Conservation (phyloP, 2,113 vertebrate species). For the Hemiscyllium ocellatum region DNA sequence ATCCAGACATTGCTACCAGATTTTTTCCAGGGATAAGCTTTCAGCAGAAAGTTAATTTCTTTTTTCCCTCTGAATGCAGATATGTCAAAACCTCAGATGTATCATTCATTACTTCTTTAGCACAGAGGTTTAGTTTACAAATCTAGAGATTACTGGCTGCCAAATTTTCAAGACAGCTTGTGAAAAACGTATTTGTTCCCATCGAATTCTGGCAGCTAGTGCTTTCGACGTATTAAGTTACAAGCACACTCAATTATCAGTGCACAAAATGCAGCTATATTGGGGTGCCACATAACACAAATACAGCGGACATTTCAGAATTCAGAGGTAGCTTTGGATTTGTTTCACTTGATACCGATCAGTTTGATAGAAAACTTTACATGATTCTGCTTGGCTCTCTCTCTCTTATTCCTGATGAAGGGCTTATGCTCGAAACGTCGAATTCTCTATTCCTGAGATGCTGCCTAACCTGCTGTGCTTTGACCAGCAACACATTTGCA, state of each 20-base stretch:
- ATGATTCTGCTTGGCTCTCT: too few species aligned
- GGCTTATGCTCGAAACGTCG: too few species aligned
- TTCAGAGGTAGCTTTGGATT: not conserved
- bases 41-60: not conserved
- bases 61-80: not conserved
- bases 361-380: not conserved
- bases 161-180: conserved; percentile 6
- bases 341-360: not conserved
- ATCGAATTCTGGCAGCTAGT: not conserved
- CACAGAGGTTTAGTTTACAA: conserved; percentile 18
- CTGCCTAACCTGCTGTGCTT: too few species aligned
- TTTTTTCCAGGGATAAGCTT: conserved; percentile 11
- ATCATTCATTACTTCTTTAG: conserved; percentile 1
- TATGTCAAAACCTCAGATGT: not conserved
- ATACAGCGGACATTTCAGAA: not conserved
- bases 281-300: not conserved
- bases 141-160: conserved; percentile 15
- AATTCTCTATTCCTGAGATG: too few species aligned
- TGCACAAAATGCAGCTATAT: not conserved
- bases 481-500: too few species aligned
- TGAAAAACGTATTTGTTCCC: not conserved
- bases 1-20: conserved; percentile 20
- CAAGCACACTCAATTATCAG: not conserved
- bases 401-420: too few species aligned
- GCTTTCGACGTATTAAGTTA: not conserved